A percentile compares a stretch with the other conserved stretches of the same genome.
phyloP scores from a whole-genome alignment of 2,797 vertebrate genomes.

The Tapera naevia region DNA sequence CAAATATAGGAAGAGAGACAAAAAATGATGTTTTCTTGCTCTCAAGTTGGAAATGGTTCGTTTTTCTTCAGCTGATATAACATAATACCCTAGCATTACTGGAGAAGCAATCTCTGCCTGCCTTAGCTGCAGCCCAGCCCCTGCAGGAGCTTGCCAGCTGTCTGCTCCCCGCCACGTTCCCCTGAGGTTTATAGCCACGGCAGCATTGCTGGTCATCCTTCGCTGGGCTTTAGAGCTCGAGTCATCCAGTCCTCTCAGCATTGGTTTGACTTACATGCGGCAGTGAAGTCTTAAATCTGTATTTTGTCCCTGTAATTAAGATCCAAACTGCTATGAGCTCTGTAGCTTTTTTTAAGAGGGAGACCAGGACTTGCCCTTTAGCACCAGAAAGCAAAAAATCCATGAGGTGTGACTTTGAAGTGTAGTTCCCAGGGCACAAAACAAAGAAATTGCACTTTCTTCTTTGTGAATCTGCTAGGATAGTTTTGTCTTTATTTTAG shows the following conservation, averaged over 20 bases:
- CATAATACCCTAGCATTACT: not conserved
- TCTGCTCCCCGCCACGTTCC: fast-evolving
- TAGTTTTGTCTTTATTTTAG: not conserved
- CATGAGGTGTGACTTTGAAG: not conserved
- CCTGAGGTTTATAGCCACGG: not conserved
- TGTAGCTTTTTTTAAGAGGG: not conserved
- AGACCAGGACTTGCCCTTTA: not conserved
- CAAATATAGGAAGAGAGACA: not conserved
- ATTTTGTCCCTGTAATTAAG: constrained; percentile 20
- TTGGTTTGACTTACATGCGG: not conserved
- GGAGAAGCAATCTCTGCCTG: not conserved
- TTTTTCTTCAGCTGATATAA: constrained; percentile 26
- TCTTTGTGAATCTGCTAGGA: not conserved
- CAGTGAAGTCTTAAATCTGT: not conserved
- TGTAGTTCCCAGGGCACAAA: not conserved
- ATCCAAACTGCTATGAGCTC: fast-evolving
- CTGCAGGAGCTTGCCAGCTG: not conserved
- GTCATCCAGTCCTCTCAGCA: not conserved
- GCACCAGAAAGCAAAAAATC: not conserved
- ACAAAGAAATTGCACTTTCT: not conserved
- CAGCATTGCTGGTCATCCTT: not conserved
- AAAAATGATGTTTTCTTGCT: not conserved
- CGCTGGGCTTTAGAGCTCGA: not conserved
- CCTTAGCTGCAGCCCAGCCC: constrained; percentile 34
- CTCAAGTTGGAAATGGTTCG: not conserved